Base-by-base conservation (phyloP, 2,888 invertebrate genomes). In the Achlya flavicornis region DNA sequence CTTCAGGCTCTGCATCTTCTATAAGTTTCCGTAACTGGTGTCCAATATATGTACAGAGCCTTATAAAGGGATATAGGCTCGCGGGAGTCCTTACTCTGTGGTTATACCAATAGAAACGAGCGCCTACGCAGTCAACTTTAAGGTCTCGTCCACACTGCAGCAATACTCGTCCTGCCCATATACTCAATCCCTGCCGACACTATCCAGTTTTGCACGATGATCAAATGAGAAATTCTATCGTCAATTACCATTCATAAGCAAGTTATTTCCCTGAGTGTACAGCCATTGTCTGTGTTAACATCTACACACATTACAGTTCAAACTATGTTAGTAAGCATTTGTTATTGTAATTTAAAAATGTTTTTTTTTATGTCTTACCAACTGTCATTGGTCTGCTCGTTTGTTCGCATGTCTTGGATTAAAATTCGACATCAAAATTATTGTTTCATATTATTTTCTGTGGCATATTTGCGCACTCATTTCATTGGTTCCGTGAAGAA, bases 401-500 rank as follows among this genome's bases (percentile, higher is more conserved):
- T 83, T 81, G 72, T 70, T 78, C 78, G 75, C 74, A 64, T 71
- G 64, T 69, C n/a, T 59, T 72, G 60, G 12, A 41, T 72, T 16
- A 8, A 53, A 19, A 53, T 53, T 19, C 53, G 66, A 58, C 66
- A 61, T 69, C 70, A 10, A 57, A 69, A 66, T 69, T 69, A 68
- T 61, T 48, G 62, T 69, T 67, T 64, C 61, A 61, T 61, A 64
- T 81, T 80, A 74, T 74, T 76, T 80, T 85, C 67, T 78, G 77
- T 85, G 78, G 81, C 84, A 81, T 78, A 78, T 79, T 78, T 73
- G 68, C 76, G 77, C 83, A 80, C 78, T 76, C 78, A 76, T 83
- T 73, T 76, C 73, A 79, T 83, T 81, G 80, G 76, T 76, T 78
- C 73, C 70, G 66, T 73, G 70, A 41, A 11, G 60, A 75, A 53